These are phyloP conservation scores for Mythimna vitellina DNA, from an alignment of 2,888 invertebrate species.

Conservation along the genomic window DNA sequence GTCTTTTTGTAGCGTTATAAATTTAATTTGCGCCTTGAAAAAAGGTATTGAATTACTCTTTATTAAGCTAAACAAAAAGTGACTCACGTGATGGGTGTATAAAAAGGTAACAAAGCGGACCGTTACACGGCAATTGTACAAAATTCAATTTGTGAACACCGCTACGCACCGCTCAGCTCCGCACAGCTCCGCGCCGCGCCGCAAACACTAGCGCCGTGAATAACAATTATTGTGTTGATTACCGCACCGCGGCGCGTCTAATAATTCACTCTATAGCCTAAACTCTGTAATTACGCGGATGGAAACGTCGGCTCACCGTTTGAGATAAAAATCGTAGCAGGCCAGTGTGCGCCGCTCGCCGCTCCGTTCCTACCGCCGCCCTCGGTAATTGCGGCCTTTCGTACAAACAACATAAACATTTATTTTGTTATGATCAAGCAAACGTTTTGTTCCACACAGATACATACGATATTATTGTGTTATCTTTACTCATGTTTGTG, in stretches of 20 bases:
- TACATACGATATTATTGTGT: slow-evolving; percentile 57
- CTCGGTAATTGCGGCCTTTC: slow-evolving; percentile 79
- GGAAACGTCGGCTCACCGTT: slow-evolving; percentile 88
- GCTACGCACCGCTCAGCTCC: slow-evolving; percentile 28
- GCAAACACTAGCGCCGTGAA: slow-evolving; percentile 79
- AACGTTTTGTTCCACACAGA: slow-evolving; percentile 66
- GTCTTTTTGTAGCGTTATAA: slow-evolving; percentile 48
- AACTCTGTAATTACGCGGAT: slow-evolving; percentile 89
- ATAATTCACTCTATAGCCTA: slow-evolving; percentile 89
- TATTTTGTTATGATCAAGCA: slow-evolving; percentile 77
- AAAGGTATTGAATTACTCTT: slow-evolving; percentile 53
- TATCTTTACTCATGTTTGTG: slow-evolving; percentile 44
- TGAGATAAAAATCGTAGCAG: slow-evolving; percentile 87
- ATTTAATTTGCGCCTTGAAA: slow-evolving; percentile 55
- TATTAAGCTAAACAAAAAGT: slow-evolving; percentile 67
- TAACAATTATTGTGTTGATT: slow-evolving; percentile 89
- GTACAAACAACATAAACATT: slow-evolving; percentile 85
- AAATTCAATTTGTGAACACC: slow-evolving; percentile 83
- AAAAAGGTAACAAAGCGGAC: slow-evolving; percentile 75
- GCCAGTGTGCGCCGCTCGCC: slow-evolving; percentile 57
- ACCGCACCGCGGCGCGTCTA: slow-evolving; percentile 84
- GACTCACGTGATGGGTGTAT: slow-evolving; percentile 57
- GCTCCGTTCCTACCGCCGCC: slow-evolving; percentile 70
- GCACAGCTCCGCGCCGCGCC: slow-evolving; percentile 51
- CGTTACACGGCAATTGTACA: slow-evolving; percentile 78